Conservation (phyloP, 2,797 vertebrate species). For the Phoeniculus purpureus region DNA sequence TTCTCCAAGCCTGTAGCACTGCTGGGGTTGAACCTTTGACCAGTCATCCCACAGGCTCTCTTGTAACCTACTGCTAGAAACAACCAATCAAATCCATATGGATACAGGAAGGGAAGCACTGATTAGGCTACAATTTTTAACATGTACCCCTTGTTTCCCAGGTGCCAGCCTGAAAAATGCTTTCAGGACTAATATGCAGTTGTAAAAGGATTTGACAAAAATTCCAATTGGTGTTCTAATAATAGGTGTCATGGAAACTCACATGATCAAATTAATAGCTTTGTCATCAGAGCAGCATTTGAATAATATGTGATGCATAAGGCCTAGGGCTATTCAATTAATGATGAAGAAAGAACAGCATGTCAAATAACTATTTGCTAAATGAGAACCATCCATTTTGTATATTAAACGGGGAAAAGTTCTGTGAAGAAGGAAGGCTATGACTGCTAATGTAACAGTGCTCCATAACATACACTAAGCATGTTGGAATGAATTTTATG, state of each 20-base stretch:
- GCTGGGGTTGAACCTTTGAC: too few relatives aligned
- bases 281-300: neutral
- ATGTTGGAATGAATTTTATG: neutral
- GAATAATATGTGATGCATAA: neutral
- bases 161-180: rapidly evolving
- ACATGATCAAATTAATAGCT: slow-evolving; percentile 1
- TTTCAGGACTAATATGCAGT: neutral
- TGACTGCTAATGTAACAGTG: neutral
- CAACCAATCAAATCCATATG: too few relatives aligned
- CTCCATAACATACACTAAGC: neutral
- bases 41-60: too few relatives aligned
- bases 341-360: neutral
- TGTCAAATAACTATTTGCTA: neutral
- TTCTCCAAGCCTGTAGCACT: too few relatives aligned
- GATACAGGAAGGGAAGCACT: too few relatives aligned
- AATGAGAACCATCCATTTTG: neutral
- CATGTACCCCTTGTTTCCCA: neutral
- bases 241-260: neutral
- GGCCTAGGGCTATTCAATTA: slow-evolving; percentile 1
- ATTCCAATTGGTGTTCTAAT: neutral
- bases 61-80: too few relatives aligned
- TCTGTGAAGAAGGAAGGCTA: neutral
- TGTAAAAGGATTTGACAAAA: neutral
- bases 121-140: neutral
- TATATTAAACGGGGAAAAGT: neutral